Conservation (phyloP, 2,113 vertebrate genomes). For the Scatophagus argus region DNA sequence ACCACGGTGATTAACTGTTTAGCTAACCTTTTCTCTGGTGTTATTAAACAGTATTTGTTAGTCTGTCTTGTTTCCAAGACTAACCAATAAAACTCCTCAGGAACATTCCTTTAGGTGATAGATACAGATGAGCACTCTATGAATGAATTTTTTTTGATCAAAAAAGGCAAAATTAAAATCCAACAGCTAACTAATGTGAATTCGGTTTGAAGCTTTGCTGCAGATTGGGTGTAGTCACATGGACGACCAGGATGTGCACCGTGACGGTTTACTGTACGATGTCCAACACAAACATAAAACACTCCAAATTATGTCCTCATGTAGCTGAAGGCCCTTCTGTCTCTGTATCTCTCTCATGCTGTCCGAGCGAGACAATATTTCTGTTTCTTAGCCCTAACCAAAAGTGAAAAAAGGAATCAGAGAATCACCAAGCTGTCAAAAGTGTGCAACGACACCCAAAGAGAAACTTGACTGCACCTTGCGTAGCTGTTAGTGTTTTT, state of each 20-base stretch:
- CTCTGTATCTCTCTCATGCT: not conserved
- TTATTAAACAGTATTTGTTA: constrained; percentile 20
- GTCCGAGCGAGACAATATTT: constrained; percentile 36
- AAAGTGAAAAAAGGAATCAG: constrained; percentile 57
- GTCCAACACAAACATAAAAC: constrained; percentile 55
- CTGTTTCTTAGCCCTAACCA: constrained; percentile 11
- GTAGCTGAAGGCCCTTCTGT: constrained; percentile 28
- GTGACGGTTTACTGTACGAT: constrained; percentile 12
- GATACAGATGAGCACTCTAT: not conserved
- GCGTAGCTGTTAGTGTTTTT: constrained; percentile 66
- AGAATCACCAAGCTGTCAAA: constrained; percentile 52
- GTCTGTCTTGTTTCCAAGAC: constrained; percentile 28
- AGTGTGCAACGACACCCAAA: constrained; percentile 30
- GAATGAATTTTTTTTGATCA: not conserved
- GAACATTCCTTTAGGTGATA: not conserved
- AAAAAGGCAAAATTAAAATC: not conserved
- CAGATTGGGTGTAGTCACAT: constrained; percentile 29
- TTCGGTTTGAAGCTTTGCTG: constrained; percentile 5
- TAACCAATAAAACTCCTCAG: not conserved
- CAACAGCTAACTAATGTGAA: not conserved
- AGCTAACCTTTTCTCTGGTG: constrained; percentile 9
- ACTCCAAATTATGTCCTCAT: constrained; percentile 19
- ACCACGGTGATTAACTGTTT: constrained; percentile 25
- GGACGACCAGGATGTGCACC: constrained; percentile 10
- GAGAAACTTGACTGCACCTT: constrained; percentile 60